Conservation (phyloP, 2,888 invertebrate species). For the Molorchus minor region DNA sequence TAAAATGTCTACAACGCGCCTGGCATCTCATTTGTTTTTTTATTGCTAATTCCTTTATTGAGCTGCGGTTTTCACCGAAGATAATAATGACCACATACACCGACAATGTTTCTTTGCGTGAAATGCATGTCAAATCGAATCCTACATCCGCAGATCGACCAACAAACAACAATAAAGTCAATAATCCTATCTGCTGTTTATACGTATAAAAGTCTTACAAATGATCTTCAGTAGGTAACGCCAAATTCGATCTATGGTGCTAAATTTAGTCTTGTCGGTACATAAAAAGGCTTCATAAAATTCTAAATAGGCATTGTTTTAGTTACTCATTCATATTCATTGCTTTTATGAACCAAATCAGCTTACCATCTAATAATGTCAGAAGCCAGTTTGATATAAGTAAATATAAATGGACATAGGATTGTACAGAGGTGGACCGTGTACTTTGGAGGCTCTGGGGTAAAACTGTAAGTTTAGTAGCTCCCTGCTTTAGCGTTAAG, state of each 20-base stretch:
- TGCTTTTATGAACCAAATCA: background rate
- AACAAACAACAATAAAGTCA: conserved; percentile 30
- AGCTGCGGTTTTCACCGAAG: conserved; percentile 29
- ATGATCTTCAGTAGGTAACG: background rate
- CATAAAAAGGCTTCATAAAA: conserved; percentile 1
- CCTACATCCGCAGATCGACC: conserved; percentile 34
- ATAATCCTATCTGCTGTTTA: conserved; percentile 6
- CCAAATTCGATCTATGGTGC: no score
- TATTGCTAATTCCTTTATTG: conserved; percentile 23
- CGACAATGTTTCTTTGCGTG: conserved; percentile 25
- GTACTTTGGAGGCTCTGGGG: no score
- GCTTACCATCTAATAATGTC: no score
- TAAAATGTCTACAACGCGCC: conserved; percentile 1
- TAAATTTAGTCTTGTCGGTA: no score
- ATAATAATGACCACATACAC: conserved; percentile 28
- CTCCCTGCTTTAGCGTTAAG: no score
- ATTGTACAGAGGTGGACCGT: no score
- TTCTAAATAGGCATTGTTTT: conserved; percentile 7
- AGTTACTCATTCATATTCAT: background rate
- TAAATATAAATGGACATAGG: no score
- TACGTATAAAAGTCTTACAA: background rate
- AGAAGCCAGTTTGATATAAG: no score
- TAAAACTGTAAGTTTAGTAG: no score
- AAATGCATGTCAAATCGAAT: conserved; percentile 28
- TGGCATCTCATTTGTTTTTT: conserved; percentile 11